phyloP scores from a whole-genome alignment of 2,797 vertebrate genomes.

The Potorous gilbertii region DNA sequence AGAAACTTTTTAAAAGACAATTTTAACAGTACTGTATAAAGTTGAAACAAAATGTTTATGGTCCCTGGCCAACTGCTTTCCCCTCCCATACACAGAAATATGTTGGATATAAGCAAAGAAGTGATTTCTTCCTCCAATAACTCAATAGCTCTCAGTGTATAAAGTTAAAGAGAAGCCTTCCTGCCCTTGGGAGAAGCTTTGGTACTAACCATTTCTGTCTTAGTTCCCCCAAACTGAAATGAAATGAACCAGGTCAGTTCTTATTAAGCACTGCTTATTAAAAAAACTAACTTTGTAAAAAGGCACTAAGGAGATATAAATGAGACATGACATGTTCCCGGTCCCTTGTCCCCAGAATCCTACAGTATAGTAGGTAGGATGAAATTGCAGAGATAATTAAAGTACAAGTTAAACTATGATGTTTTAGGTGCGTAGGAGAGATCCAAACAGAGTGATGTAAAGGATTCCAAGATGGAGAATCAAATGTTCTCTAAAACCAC shows the following conservation, averaged over 20 bases:
- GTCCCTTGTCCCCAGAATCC: neutral
- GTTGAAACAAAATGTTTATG: neutral
- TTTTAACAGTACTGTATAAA: neutral
- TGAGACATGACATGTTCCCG: neutral
- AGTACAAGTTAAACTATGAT: neutral
- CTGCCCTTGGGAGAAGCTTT: neutral
- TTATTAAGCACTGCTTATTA: neutral
- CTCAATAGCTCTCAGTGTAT: neutral
- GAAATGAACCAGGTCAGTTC: neutral
- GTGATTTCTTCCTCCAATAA: neutral
- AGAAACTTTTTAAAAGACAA: neutral
- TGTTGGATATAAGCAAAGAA: neutral
- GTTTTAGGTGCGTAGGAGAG: neutral
- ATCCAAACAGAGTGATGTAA: neutral
- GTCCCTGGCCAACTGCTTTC: neutral
- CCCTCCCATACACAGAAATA: neutral
- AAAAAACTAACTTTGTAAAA: neutral
- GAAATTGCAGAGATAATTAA: neutral
- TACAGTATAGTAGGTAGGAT: neutral
- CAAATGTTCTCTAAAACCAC: neutral
- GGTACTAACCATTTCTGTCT: neutral
- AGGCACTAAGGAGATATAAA: neutral
- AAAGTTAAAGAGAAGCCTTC: neutral
- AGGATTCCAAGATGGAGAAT: neutral
- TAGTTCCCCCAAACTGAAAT: neutral